Evolutionary conservation across 1,140 invertebrate species (phyloP).

Genomic region (Popillia japonica): DNA sequence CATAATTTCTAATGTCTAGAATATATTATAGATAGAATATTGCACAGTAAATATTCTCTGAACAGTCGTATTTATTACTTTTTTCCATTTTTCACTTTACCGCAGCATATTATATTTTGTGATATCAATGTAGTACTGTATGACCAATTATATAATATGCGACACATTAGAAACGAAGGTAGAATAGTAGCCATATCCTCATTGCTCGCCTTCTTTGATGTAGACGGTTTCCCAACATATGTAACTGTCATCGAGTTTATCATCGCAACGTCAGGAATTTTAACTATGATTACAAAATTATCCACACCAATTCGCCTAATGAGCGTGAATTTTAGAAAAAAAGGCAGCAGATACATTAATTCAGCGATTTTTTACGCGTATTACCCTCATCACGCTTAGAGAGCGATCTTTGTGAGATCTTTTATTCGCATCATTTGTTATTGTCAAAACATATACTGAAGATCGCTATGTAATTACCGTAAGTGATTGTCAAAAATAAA

Average conservation of each 20-base stretch:
- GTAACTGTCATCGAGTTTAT: neutral
- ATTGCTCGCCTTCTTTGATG: neutral
- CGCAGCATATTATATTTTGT: too few relatives aligned
- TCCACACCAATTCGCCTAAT: slow-evolving; percentile 28
- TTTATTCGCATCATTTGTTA: neutral
- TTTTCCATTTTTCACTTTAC: too few relatives aligned
- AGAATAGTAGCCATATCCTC: neutral
- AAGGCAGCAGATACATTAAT: slow-evolving; percentile 10
- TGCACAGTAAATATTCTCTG: too few relatives aligned
- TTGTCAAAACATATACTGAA: neutral
- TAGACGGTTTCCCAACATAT: neutral
- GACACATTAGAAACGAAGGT: neutral
- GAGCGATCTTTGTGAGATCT: neutral
- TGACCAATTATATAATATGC: neutral
- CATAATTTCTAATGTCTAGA: too few relatives aligned
- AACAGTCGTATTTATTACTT: too few relatives aligned
- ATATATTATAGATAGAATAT: too few relatives aligned
- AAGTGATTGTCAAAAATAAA: neutral
- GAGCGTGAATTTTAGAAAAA: neutral
- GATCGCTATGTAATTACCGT: neutral
- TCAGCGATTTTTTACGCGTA: slow-evolving; percentile 25
- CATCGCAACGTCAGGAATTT: neutral
- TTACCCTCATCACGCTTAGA: neutral
- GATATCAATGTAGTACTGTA: neutral
- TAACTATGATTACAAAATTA: slow-evolving; percentile 16